Evolutionary conservation across 2,797 vertebrate species (phyloP), one percentile per base, ranked within the genome.

Genomic region (Aratinga solstitialis): DNA sequence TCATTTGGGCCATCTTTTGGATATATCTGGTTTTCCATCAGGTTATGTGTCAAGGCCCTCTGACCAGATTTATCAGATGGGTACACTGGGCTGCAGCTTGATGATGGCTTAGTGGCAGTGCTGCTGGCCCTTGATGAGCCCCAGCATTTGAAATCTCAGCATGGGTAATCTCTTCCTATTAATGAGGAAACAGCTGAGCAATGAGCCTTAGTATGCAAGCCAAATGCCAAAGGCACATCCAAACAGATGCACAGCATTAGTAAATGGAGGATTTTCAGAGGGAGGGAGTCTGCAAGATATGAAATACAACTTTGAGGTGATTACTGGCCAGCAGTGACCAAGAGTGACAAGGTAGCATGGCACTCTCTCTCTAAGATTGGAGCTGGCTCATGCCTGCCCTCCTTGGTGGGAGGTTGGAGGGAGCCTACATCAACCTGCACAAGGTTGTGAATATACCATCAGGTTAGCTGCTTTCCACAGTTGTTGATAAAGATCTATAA

Each of bases 171-270:
- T 89, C 32, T 56, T 71, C 27, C 34, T 78, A 53, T 89, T 92
- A 87, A 74, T 74, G 78, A 92, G 81, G 69, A 87, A 93, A 72
- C 36, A 65, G 82, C 78, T 78, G 68, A 89, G 80, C 93, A 89
- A 67, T 90, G 93, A 95, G 92, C 85, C 80, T 69, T 79, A 62
- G 30, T 45, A 17, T 48, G 62, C 24, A 68, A 93, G 59, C 81
- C 59, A 56, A 75, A 67, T 81, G 90, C 93, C 85, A 81, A 62
- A 78, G 86, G 92, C 88, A 76, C 24, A 79, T 69, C 54, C 71
- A 24, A 56, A 54, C 26, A 65, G 47, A 63, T 21, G 26, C 53
- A 59, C 83, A 82, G 77, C 62, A 59, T 87, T 7, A 78, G 62
- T 77, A 67, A 94, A 51, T 6, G 24, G 24, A 73, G 20, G 30